Conservation (phyloP, 1,140 invertebrate genomes). For the Sogatella furcifera region DNA sequence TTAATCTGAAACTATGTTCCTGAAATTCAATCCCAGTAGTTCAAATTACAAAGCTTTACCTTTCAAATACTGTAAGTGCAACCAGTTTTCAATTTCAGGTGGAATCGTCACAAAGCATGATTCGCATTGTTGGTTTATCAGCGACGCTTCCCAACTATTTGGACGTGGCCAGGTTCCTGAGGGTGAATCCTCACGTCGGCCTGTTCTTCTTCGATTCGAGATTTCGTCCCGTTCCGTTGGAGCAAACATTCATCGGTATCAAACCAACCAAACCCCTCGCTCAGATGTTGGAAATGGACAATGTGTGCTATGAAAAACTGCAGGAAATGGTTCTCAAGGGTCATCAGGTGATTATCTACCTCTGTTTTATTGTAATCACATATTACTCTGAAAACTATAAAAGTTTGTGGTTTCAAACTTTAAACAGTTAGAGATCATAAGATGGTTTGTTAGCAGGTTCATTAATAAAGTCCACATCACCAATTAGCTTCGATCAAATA, state of each 20-base stretch:
- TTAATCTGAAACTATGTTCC: too few species aligned
- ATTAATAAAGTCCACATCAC: too few species aligned
- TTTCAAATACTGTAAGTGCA: neutral
- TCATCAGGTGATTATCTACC: conserved; percentile 55
- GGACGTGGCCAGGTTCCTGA: conserved; percentile 89
- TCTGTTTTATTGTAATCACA: too few species aligned
- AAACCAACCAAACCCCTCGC: conserved; percentile 67
- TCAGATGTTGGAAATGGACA: conserved; percentile 80
- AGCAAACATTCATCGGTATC: conserved; percentile 85
- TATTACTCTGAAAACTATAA: too few species aligned
- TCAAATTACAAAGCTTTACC: neutral
- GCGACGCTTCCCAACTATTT: conserved; percentile 97
- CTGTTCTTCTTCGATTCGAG: conserved; percentile 96
- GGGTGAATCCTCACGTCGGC: conserved; percentile 86
- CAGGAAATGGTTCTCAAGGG: conserved; percentile 74
- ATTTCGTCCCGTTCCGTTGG: conserved; percentile 91
- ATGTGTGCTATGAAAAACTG: conserved; percentile 89
- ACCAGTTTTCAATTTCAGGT: conserved; percentile 42
- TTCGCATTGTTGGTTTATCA: conserved; percentile 93
- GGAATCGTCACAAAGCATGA: conserved; percentile 92
- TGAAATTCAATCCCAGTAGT: neutral
- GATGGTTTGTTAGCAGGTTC: too few species aligned
- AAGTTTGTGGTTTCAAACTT: too few species aligned
- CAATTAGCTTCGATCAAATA: too few species aligned
- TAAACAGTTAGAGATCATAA: too few species aligned